Evolutionary conservation across 2,113 vertebrate genomes (phyloP).

Genomic region (Corythaixoides concolor): DNA sequence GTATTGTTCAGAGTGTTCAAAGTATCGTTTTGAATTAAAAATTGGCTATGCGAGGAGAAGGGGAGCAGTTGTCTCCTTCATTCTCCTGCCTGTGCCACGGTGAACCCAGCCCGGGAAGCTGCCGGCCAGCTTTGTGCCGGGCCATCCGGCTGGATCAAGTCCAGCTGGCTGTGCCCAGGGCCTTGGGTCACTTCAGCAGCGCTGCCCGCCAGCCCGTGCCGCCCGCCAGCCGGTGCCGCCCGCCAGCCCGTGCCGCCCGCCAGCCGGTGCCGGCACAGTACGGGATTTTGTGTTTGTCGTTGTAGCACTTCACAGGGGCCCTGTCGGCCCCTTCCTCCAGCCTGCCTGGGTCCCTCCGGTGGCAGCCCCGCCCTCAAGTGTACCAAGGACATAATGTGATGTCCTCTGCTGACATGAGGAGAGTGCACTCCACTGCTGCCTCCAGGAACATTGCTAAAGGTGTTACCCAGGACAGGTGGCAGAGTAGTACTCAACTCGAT

Average conservation of each 20-base stretch:
- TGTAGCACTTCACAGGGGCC: rapidly evolving
- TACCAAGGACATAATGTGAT: neutral
- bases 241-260: too few relatives aligned
- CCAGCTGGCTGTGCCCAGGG: too few relatives aligned
- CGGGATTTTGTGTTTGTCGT: neutral
- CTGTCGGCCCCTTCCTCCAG: too few relatives aligned
- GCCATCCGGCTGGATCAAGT: too few relatives aligned
- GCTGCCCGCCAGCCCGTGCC: neutral
- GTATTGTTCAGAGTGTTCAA: neutral
- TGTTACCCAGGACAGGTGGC: neutral
- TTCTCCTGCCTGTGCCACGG: neutral
- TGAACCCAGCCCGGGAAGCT: rapidly evolving
- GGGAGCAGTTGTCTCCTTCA: neutral
- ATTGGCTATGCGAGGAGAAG: neutral
- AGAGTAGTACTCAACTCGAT: neutral
- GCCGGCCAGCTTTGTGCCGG: too few relatives aligned
- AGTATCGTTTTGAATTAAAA: neutral
- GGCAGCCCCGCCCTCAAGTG: neutral
- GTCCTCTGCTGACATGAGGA: too few relatives aligned
- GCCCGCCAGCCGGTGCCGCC: neutral
- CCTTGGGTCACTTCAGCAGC: neutral
- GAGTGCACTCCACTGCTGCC: too few relatives aligned
- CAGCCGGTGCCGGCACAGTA: too few relatives aligned
- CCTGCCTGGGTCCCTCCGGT: neutral
- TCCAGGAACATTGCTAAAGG: neutral